phyloP scores from a whole-genome alignment of 2,797 vertebrate genomes.

The Anomalospiza imberbis region DNA sequence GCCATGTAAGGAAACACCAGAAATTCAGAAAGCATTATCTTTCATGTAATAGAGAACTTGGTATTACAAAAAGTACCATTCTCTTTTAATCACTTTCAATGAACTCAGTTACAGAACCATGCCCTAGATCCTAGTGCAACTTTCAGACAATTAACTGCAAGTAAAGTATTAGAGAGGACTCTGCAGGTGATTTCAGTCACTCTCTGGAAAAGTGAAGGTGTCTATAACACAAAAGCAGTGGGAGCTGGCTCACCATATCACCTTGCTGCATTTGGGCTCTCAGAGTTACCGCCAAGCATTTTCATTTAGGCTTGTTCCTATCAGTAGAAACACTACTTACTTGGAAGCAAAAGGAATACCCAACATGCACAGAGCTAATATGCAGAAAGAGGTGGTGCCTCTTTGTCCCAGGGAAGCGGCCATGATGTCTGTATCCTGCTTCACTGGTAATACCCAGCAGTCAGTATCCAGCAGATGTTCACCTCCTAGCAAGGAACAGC shows the following conservation, averaged over 20 bases:
- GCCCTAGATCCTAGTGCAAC: not conserved
- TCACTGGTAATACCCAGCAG: not conserved
- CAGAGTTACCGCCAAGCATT: not conserved
- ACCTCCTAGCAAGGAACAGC: not conserved
- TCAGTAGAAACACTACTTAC: not conserved
- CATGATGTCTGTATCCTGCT: not conserved
- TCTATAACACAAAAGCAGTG: not conserved
- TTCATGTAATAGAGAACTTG: not conserved
- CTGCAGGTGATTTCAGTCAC: not conserved
- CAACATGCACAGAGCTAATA: not conserved
- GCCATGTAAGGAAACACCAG: not conserved
- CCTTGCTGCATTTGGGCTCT: not conserved
- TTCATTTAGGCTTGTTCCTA: not conserved
- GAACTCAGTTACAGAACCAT: not conserved
- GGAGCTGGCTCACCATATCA: not conserved
- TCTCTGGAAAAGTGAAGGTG: not conserved
- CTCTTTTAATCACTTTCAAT: not conserved
- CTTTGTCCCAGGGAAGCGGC: not conserved
- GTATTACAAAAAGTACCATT: not conserved
- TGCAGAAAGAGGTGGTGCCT: not conserved
- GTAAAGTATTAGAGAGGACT: not conserved
- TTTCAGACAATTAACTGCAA: not conserved
- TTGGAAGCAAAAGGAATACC: not conserved
- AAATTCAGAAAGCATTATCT: not conserved
- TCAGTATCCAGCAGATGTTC: not conserved